Evolutionary conservation across 92 coral and sea anemone genomes (phyloP).

Genomic region (Epizoanthus stellaris): DNA sequence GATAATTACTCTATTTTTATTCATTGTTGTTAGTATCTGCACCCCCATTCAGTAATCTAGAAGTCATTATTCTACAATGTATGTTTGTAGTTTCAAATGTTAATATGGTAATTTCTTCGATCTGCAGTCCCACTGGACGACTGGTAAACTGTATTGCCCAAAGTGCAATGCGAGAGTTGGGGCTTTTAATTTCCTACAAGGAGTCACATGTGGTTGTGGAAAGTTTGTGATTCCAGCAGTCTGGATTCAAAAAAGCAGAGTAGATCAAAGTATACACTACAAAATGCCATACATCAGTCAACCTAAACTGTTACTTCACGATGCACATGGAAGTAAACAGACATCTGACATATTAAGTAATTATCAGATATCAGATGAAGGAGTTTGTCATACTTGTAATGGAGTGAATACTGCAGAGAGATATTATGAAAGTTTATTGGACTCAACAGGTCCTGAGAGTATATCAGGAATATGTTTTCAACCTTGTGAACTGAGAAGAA

Average conservation of each 20-base stretch:
- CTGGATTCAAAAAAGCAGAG: conserved; percentile 92
- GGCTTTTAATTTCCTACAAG: conserved; percentile 88
- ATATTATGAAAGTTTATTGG: neutral
- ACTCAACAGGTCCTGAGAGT: neutral
- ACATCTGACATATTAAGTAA: neutral
- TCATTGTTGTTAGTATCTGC: no score
- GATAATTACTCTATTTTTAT: no score
- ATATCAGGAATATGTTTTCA: neutral
- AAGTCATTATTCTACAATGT: no score
- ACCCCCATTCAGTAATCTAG: no score
- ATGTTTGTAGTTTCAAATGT: no score
- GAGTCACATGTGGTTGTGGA: conserved; percentile 82
- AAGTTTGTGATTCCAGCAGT: conserved; percentile 84
- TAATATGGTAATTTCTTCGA: neutral
- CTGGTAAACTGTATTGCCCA: conserved; percentile 87
- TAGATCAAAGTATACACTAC: conserved; percentile 56
- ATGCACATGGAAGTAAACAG: neutral
- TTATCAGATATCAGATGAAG: neutral
- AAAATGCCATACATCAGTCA: conserved; percentile 24
- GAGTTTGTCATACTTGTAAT: neutral
- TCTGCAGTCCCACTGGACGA: conserved; percentile 84
- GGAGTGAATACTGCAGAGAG: neutral
- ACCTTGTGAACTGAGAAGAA: neutral
- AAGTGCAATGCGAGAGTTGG: conserved; percentile 89
- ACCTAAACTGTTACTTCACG: neutral